Base-by-base conservation (phyloP, 2,888 invertebrate species). In the Junonia oenone region DNA sequence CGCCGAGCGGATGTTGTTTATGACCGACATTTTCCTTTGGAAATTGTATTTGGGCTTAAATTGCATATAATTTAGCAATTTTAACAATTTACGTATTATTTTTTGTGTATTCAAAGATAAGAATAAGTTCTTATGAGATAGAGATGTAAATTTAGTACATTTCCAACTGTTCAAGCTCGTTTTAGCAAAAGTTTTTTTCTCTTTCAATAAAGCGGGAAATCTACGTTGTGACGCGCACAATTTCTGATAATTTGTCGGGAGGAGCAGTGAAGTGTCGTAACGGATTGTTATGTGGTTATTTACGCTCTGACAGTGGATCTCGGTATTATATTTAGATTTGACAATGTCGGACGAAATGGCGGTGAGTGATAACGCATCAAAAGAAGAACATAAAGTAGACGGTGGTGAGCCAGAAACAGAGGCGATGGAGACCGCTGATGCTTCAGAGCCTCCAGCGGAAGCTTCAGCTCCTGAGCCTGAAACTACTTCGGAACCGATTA, bases 291-390 rank as follows among this genome's bases (percentile, higher is more conserved):
- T 87, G 88, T 78, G 77, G 77, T 73, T 75, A 73, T 78, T 73
- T 78, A 76, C 62, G 65, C 70, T 75, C 77, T 83, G 78, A 78
- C 80, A 79, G 80, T 81, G 79, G 71, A 69, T 72, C 74, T 70
- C 68, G 73, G 71, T 69, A 75, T 75, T 73, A 78, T 71, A 77
- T 79, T 75, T 76, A 67, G 72, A 77, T 75, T 83, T 82, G 81
- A 87, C 85, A 83, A 89, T 89, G 89, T 89, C 89, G 62, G 87
- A 87, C 64, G 85, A 88, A 87, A 88, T 89, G 85, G 88, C 87
- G 81, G 78, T 85, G 75, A 76, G 80, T 78, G 88, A 85, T 83
- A 88, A 81, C 75, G 78, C 77, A 63, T 74, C 75, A 58, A 73
- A 70, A 50, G 83, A 83, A 62, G 83, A 83, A 69, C 69, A 71